Evolutionary conservation across 2,113 vertebrate genomes (phyloP).

Genomic region (Ceyx margarethae): DNA sequence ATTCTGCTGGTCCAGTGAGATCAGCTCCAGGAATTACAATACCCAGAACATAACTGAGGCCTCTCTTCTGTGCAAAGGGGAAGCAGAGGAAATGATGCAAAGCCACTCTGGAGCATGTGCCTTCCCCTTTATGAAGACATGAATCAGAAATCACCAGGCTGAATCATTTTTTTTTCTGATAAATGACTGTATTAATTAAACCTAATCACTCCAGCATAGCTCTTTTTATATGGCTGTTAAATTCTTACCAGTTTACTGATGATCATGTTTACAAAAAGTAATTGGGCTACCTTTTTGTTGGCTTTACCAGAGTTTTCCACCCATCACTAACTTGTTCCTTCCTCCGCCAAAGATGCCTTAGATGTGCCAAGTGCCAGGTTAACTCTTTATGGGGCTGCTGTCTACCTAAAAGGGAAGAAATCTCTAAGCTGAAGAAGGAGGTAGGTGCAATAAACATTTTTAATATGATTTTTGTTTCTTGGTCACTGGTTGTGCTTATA

Average conservation of each 20-base stretch:
- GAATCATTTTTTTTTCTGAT: slow-evolving; percentile 45
- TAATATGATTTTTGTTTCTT: background rate
- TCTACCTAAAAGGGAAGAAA: background rate
- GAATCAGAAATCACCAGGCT: background rate
- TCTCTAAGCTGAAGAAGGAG: background rate
- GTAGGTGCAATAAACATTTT: background rate
- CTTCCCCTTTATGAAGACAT: slow-evolving; percentile 9
- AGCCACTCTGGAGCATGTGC: background rate
- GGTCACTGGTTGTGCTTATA: background rate
- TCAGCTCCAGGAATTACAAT: background rate
- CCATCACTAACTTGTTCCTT: slow-evolving; percentile 36
- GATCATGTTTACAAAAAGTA: background rate
- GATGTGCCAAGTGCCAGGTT: background rate
- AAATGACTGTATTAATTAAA: slow-evolving; percentile 25
- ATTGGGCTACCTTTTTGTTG: background rate
- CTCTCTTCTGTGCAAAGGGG: background rate
- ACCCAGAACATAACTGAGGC: background rate
- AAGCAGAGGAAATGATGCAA: slow-evolving; percentile 45
- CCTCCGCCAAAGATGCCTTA: background rate
- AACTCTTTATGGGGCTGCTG: background rate
- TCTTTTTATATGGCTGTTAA: background rate
- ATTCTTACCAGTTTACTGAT: background rate
- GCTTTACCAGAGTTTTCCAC: slow-evolving; percentile 19
- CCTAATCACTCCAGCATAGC: background rate
- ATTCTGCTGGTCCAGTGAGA: background rate